Evolutionary conservation across 1,140 invertebrate genomes (phyloP), one percentile per base, ranked within the genome.

Genomic region (Aphelenchoides fujianensis): DNA sequence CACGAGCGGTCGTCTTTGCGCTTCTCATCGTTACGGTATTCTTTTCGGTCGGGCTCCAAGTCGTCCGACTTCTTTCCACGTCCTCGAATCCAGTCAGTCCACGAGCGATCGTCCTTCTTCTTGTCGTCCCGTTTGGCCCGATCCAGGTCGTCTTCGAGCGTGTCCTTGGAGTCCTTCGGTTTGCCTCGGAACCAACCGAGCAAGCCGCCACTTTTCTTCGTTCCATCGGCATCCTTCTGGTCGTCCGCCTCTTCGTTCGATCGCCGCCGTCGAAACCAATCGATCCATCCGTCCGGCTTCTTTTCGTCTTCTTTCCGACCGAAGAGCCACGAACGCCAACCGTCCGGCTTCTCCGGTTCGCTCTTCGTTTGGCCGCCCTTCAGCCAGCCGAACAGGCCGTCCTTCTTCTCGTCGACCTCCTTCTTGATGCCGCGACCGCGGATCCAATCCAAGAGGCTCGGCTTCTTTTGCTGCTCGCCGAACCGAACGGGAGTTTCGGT

Each of bases 291-390:
- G 28, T 59, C 12, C 12, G 12, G 41, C 23, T 59, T 59, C 5
- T 59, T 59, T 30, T 59, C 55, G 34, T 59, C 23, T 7, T 59
- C 23, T 16, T 59, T 59, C 27, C 55, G 5, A 30, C 55, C 55
- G 34, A 59, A 59, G 28, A 59, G 19, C 55, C 5, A 59, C 7
- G 12, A 16, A 23, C 28, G 34, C 55, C 5, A 19, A 5, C 55
- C 23, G 23, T 5, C 34, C 5, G 5, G 28, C 23, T 5, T 59
- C 19, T 59, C 23, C 19, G 28, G 12, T 16, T 59, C 55, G 5
- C 23, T 59, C 19, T 27, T 5, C 55, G 55, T 30, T 30, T 59
- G 12, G 41, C 55, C 23, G 28, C 19, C 55, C 34, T 59, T 59
- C 34, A 7, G 23, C 55, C 55, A 59, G 34, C 55, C 23, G 5